These are phyloP conservation scores for Stegodyphus dumicola DNA, from an alignment of 1,140 invertebrate species.

Conservation along the genomic window DNA sequence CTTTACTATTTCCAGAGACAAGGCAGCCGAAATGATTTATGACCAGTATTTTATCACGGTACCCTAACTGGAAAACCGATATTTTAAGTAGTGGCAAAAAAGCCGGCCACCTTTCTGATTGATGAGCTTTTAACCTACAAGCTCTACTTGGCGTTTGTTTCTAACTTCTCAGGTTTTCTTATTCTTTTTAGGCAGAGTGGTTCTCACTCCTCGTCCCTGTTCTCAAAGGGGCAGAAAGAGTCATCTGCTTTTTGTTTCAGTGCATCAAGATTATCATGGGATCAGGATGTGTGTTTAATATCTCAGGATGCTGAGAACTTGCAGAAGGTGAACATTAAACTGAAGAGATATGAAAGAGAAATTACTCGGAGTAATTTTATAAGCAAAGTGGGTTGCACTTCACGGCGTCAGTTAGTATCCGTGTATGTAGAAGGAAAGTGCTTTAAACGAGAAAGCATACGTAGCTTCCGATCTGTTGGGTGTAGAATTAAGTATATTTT, in stretches of 20 bases:
- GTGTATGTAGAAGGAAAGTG: too few species aligned
- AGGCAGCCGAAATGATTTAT: conserved; percentile 42
- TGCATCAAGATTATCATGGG: conserved; percentile 2
- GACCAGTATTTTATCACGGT: conserved; percentile 51
- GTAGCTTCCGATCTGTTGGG: too few species aligned
- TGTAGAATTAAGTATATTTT: too few species aligned
- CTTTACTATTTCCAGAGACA: conserved; percentile 46
- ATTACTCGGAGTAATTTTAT: not conserved
- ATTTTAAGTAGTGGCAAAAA: conserved; percentile 46
- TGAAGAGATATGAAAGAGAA: not conserved
- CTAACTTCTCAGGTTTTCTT: conserved; percentile 43
- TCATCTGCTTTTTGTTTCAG: conserved; percentile 29
- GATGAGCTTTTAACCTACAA: conserved; percentile 54
- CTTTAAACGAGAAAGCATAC: too few species aligned
- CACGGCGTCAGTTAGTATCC: too few species aligned
- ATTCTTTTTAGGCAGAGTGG: not conserved
- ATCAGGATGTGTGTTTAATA: not conserved
- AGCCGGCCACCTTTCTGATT: conserved; percentile 18
- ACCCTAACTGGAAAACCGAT: conserved; percentile 54
- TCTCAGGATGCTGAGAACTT: not conserved
- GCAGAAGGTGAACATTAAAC: not conserved
- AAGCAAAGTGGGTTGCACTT: not conserved
- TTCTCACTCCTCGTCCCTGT: not conserved
- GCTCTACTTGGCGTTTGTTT: conserved; percentile 45
- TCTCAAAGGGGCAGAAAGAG: conserved; percentile 19